Evolutionary conservation across 1,140 invertebrate genomes (phyloP).

Genomic region (Drosophila ananassae): DNA sequence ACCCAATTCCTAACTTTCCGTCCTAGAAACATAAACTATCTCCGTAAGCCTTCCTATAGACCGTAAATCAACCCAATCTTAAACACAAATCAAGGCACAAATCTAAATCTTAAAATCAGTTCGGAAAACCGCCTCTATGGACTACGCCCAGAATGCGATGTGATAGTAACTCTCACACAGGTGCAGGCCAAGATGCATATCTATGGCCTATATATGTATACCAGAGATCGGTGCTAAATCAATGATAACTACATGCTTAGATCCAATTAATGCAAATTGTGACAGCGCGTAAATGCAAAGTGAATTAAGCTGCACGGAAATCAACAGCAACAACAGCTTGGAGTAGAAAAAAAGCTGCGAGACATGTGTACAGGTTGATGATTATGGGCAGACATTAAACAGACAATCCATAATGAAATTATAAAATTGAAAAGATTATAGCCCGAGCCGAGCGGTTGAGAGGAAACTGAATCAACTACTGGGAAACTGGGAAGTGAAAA

Average conservation of each 20-base stretch:
- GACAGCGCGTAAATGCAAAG: constrained; percentile 74
- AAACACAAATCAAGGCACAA: constrained; percentile 41
- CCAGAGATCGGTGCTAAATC: constrained; percentile 78
- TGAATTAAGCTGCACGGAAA: constrained; percentile 55
- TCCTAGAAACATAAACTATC: constrained; percentile 18
- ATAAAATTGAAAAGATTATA: constrained; percentile 71
- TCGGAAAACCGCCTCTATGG: constrained; percentile 17
- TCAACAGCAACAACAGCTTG: constrained; percentile 22
- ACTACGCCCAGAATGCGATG: constrained; percentile 29
- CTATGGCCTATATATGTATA: constrained; percentile 72
- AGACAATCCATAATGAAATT: constrained; percentile 80
- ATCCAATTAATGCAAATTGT: constrained; percentile 81
- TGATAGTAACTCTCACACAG: constrained; percentile 38
- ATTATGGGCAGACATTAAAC: constrained; percentile 77
- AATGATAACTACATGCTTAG: constrained; percentile 81
- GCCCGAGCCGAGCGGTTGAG: constrained; percentile 36
- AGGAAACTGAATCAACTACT: constrained; percentile 61
- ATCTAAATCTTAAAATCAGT: constrained; percentile 9
- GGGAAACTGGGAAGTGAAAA: constrained; percentile 24
- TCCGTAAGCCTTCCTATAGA: constrained; percentile 32
- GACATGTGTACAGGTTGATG: constrained; percentile 63
- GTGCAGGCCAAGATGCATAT: constrained; percentile 36
- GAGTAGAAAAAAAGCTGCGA: constrained; percentile 6
- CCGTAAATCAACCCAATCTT: constrained; percentile 12
- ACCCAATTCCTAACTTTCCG: constrained; percentile 26